Evolutionary conservation across 1,140 invertebrate species (phyloP).

Genomic region (Zaprionus capensis): DNA sequence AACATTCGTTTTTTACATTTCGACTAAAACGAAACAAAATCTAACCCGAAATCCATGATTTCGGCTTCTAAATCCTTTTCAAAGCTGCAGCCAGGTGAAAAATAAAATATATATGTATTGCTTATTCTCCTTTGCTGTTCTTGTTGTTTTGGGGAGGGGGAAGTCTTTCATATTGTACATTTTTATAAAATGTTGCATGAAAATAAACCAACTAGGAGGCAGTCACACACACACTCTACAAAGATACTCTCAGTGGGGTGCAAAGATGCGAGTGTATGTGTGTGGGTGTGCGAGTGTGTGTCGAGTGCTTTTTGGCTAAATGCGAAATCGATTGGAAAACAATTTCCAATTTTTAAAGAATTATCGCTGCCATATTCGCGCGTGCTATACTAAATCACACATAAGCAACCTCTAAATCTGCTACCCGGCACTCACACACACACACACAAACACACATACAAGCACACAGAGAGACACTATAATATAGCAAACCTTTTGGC

Average conservation of each 20-base stretch:
- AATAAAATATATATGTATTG: constrained; percentile 63
- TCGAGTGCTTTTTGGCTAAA: constrained; percentile 81
- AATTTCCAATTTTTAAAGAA: constrained; percentile 85
- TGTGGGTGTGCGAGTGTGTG: constrained; percentile 30
- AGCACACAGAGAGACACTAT: constrained; percentile 25
- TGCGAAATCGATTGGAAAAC: constrained; percentile 85
- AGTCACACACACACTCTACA: constrained; percentile 4
- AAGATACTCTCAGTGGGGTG: constrained; percentile 16
- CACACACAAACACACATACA: constrained; percentile 21
- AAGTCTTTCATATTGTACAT: constrained; percentile 33
- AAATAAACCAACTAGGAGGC: constrained; percentile 13
- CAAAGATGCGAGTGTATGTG: background rate
- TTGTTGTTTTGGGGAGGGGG: background rate
- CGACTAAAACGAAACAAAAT: constrained; percentile 50
- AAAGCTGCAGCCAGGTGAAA: constrained; percentile 76
- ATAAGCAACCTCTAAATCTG: constrained; percentile 85
- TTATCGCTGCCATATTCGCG: constrained; percentile 84
- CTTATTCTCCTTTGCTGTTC: background rate
- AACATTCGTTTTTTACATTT: constrained; percentile 62
- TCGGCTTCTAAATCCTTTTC: constrained; percentile 73
- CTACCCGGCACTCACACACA: constrained; percentile 53
- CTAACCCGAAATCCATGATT: constrained; percentile 73
- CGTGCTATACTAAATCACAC: constrained; percentile 84
- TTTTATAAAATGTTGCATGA: constrained; percentile 49
- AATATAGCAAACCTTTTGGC: constrained; percentile 61